A percentile compares a stretch with the other conserved stretches of the same genome.
These are phyloP conservation scores for Sus cebifrons DNA, from an alignment of 2,797 vertebrate genomes.

Conservation along the genomic window DNA sequence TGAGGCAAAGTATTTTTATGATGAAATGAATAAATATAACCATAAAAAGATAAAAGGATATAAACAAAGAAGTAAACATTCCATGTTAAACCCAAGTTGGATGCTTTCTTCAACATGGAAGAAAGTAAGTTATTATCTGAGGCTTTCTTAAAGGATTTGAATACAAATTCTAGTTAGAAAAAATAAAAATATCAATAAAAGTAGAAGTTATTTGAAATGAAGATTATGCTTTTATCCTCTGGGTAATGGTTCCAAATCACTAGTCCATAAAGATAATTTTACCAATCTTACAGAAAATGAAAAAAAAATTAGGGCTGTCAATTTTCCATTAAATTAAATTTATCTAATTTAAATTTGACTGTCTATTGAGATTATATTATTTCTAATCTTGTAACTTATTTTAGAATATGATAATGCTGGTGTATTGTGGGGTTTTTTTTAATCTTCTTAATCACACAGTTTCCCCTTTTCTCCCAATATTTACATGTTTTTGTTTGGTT, in stretches of 20 bases:
- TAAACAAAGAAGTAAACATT: constrained; percentile 26
- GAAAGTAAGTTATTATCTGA: neutral
- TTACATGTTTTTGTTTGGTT: constrained; percentile 16
- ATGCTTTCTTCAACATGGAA: neutral
- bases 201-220: constrained; percentile 43
- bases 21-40: constrained; percentile 28
- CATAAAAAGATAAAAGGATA: neutral
- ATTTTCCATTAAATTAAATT: constrained; percentile 30
- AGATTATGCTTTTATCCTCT: neutral
- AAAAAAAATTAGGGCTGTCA: constrained; percentile 23
- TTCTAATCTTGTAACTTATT: neutral
- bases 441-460: neutral
- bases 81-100: neutral
- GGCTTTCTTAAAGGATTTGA: neutral
- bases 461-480: neutral
- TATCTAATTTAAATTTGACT: constrained; percentile 16
- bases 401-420: neutral
- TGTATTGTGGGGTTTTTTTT: neutral
- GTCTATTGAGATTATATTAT: neutral
- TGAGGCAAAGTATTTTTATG: neutral
- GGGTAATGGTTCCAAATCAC: neutral
- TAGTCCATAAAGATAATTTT: constrained; percentile 11
- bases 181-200: constrained; percentile 24
- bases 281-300: neutral
- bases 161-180: neutral